These are phyloP conservation scores for Agrochola macilenta DNA, from an alignment of 2,888 invertebrate genomes.

Conservation along the genomic window DNA sequence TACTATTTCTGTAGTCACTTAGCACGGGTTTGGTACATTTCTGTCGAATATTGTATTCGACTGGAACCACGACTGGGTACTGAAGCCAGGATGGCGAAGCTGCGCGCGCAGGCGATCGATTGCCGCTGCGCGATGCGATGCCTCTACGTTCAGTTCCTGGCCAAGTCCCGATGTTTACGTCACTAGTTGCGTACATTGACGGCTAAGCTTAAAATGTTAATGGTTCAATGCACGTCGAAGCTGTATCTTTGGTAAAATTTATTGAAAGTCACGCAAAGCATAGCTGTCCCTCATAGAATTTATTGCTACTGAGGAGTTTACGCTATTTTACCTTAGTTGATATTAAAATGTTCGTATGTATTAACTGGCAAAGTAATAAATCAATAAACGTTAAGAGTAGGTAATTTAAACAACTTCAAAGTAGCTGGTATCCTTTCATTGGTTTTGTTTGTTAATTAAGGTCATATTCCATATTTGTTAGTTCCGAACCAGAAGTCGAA, in stretches of 20 bases:
- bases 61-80: constrained; percentile 80
- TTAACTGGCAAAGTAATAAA: constrained; percentile 26
- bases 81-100: constrained; percentile 82
- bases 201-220: constrained; percentile 76
- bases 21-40: constrained; percentile 87
- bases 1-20: constrained; percentile 80
- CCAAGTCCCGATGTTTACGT: constrained; percentile 87
- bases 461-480: background rate
- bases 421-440: background rate
- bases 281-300: constrained; percentile 30
- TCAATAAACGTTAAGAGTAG: constrained; percentile 21
- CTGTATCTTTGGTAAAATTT: constrained; percentile 53
- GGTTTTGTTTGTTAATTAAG: background rate
- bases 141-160: constrained; percentile 79
- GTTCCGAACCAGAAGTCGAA: background rate
- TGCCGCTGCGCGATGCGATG: constrained; percentile 85
- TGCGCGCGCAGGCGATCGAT: constrained; percentile 90
- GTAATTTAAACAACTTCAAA: background rate
- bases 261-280: constrained; percentile 48
- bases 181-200: constrained; percentile 89
- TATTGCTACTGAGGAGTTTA: constrained; percentile 42
- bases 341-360: constrained; percentile 24
- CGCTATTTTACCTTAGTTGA: constrained; percentile 39
- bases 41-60: constrained; percentile 85
- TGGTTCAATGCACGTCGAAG: constrained; percentile 75